These are phyloP conservation scores for Dolichoris vasculosae DNA, from an alignment of 1,140 invertebrate species.

Conservation along the genomic window DNA sequence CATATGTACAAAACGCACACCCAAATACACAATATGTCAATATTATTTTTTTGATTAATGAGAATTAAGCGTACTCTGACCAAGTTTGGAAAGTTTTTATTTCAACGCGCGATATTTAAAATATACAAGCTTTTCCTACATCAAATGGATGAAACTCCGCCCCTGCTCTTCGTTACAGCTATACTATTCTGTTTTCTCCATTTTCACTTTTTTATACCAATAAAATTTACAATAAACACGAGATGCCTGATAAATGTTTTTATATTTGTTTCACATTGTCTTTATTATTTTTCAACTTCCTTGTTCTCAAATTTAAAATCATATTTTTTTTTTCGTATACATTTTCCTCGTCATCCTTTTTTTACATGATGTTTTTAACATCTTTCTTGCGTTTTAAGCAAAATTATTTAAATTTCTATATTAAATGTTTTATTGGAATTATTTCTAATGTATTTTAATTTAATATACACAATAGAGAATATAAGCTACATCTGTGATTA, in stretches of 20 bases:
- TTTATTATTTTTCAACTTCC: not conserved
- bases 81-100: slow-evolving; percentile 20
- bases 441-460: not conserved
- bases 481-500: not conserved
- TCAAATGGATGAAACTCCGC: not conserved
- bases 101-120: slow-evolving; percentile 9
- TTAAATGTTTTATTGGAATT: not conserved
- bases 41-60: slow-evolving; percentile 48
- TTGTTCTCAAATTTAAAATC: not conserved
- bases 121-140: not conserved
- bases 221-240: slow-evolving; percentile 54
- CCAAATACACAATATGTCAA: slow-evolving; percentile 38
- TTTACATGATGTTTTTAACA: not conserved
- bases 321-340: slow-evolving; percentile 13
- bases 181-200: slow-evolving; percentile 51
- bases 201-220: slow-evolving; percentile 55
- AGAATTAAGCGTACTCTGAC: slow-evolving; percentile 26
- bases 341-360: slow-evolving; percentile 28
- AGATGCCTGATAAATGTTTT: slow-evolving; percentile 54
- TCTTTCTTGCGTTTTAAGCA: not conserved
- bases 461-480: not conserved
- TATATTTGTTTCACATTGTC: slow-evolving; percentile 46
- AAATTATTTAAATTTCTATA: not conserved
- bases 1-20: not conserved
- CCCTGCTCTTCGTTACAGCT: slow-evolving; percentile 11